A percentile compares a stretch with the other conserved stretches of the same genome.
Conservation (phyloP, 2,888 invertebrate species). For the Chouioia cunea region DNA sequence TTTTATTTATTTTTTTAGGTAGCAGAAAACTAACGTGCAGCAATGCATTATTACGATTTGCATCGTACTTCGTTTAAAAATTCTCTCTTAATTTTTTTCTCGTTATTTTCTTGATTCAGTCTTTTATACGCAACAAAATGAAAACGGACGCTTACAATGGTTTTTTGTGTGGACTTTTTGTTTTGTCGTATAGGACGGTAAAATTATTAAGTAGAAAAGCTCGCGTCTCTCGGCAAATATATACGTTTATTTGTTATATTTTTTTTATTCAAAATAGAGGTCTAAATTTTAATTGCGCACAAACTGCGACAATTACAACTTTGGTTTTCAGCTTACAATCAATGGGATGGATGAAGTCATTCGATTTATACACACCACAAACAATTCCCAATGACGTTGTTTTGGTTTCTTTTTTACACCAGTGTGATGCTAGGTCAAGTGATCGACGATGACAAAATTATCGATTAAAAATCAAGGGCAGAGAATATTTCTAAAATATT, state of each 20-base stretch:
- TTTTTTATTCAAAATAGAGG: slow-evolving; percentile 45
- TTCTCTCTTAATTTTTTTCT: not conserved
- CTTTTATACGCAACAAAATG: slow-evolving; percentile 43
- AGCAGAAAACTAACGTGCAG: slow-evolving; percentile 25
- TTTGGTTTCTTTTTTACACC: slow-evolving; percentile 9
- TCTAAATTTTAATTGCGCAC: slow-evolving; percentile 33
- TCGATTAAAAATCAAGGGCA: slow-evolving; percentile 21
- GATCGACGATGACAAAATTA: slow-evolving; percentile 27
- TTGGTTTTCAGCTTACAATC: slow-evolving; percentile 6
- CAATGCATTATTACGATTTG: slow-evolving; percentile 18
- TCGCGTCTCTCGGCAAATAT: slow-evolving; percentile 43
- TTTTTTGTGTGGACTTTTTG: not conserved
- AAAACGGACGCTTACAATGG: slow-evolving; percentile 26
- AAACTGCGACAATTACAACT: slow-evolving; percentile 23
- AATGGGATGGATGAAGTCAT: slow-evolving; percentile 9
- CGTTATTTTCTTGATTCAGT: slow-evolving; percentile 36
- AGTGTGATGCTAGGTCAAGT: slow-evolving; percentile 28
- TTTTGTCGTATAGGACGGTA: slow-evolving; percentile 21
- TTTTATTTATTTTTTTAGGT: not conserved
- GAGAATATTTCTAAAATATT: not conserved
- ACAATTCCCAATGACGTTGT: slow-evolving; percentile 17
- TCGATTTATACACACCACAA: slow-evolving; percentile 35
- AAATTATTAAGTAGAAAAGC: slow-evolving; percentile 48
- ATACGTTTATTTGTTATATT: slow-evolving; percentile 1
- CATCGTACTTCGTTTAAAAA: not conserved